Base-by-base conservation (phyloP, 1,140 invertebrate genomes). In the Thaumatotibia leucotreta region DNA sequence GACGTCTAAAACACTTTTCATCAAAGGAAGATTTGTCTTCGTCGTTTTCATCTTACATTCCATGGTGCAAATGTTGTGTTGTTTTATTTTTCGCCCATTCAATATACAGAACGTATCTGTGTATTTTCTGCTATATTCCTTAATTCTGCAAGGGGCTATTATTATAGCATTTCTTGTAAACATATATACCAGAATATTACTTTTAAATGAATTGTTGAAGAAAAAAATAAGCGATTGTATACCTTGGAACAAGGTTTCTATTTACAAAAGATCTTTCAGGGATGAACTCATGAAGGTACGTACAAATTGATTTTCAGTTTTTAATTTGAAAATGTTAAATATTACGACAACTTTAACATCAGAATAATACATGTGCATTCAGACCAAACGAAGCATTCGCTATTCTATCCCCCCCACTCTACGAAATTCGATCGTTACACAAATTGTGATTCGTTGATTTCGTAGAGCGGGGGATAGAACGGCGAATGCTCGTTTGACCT, bases 131-230 rank as follows among this genome's bases (percentile, higher is more conserved):
- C 75, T 87, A 24, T 76, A 76, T 23, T 62, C 79, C 10, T 61
- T 81, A 27, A 72, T 79, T 45, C 27, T 86, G n/a, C 82, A 87
- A 73, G 83, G 79, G 52, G 64, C 74, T 0, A 75, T 82, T 6
- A 70, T 74, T 32, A 70, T 70, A 24, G 82, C 77, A 27, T 70
- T 79, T 22, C 54, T 77, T 4, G 33, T 78, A 9, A 74, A 77
- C 61, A 79, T 85, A 58, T 84, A 79, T 69, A 29, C 70, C 5
- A 75, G 78, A 63, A 58, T 76, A 14, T 29, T 85, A 61, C 66
- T 69, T 39, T 72, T 87, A 9, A 82, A 85, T 66, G 45, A 22
- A 10, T 24, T 83, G 52, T 32, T 87, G 2, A 61, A 67, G 4
- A 76, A 50, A 11, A 84, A 77, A 69, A 68, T 72, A 11, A 17